Percentiles rank a stretch among this genome's conserved stretches.
These are phyloP conservation scores for Drosophila sordidapex DNA, from an alignment of 2,888 invertebrate genomes.

Conservation along the genomic window DNA sequence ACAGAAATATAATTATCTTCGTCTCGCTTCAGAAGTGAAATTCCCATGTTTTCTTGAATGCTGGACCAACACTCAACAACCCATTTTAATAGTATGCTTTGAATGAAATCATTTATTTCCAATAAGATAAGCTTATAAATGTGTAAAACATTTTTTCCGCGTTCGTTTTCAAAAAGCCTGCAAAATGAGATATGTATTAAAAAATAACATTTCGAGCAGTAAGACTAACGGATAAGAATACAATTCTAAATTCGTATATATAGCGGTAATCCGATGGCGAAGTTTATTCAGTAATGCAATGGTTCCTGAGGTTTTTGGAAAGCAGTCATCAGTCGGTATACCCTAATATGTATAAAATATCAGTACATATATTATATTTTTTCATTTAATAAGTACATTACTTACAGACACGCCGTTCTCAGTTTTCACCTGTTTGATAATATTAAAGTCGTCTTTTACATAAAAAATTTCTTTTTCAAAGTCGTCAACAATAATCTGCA, in stretches of 20 bases:
- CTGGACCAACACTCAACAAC: conserved; percentile 87
- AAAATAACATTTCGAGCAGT: not conserved
- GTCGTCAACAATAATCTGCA: conserved; percentile 87
- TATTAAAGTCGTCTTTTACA: conserved; percentile 88
- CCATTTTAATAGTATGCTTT: conserved; percentile 90
- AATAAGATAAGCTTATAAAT: conserved; percentile 88
- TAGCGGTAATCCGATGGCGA: conserved; percentile 86
- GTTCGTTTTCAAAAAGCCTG: conserved; percentile 87
- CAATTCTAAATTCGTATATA: conserved; percentile 87
- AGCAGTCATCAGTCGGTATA: conserved; percentile 88
- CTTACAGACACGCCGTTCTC: conserved; percentile 57
- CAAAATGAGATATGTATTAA: not conserved
- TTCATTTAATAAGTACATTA: not conserved
- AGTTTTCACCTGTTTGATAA: conserved; percentile 85
- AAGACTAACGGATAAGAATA: conserved; percentile 88
- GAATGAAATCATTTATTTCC: conserved; percentile 88
- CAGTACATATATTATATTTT: not conserved
- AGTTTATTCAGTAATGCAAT: conserved; percentile 91
- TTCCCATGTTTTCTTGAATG: conserved; percentile 87
- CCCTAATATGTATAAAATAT: conserved; percentile 80
- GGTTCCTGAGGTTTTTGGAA: conserved; percentile 91
- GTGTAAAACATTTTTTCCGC: conserved; percentile 69
- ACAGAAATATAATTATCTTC: conserved; percentile 86
- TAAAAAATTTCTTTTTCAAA: conserved; percentile 88
- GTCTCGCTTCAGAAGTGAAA: conserved; percentile 85